Conservation (phyloP, 2,888 invertebrate genomes). For the Buathra laborator region DNA sequence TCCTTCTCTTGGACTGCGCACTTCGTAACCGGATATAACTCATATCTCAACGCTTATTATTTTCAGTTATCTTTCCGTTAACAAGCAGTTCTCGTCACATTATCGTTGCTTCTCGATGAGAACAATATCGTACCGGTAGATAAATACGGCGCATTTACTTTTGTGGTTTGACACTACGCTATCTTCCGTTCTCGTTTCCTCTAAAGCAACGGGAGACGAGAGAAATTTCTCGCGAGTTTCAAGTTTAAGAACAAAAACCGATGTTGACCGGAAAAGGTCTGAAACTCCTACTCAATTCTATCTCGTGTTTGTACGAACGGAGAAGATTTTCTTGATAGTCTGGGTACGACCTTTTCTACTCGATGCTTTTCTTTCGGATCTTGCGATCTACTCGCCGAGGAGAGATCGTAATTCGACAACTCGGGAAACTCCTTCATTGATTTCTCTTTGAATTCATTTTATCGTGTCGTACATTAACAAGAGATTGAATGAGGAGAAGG, state of each 20-base stretch:
- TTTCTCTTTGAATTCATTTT: conserved; percentile 17
- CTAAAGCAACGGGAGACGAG: neutral
- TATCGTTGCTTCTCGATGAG: neutral
- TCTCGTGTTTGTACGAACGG: conserved; percentile 2
- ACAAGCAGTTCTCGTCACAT: neutral
- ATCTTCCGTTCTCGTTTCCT: conserved; percentile 7
- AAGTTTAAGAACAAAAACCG: neutral
- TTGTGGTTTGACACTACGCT: neutral
- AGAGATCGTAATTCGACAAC: conserved; percentile 20
- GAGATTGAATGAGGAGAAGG: neutral
- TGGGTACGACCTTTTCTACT: conserved; percentile 20
- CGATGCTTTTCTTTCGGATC: conserved; percentile 57
- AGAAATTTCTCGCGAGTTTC: neutral
- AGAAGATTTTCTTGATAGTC: neutral
- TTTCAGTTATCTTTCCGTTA: conserved; percentile 13
- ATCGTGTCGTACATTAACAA: conserved; percentile 5
- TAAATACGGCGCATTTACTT: neutral
- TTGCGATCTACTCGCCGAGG: conserved; percentile 7
- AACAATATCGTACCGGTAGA: neutral
- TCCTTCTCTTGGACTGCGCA: neutral
- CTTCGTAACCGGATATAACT: neutral
- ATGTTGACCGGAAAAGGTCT: neutral
- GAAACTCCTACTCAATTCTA: neutral
- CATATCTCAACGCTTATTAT: conserved; percentile 39
- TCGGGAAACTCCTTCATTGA: conserved; percentile 36